Conservation (phyloP, 1,140 invertebrate genomes). For the Papilio xuthus region DNA sequence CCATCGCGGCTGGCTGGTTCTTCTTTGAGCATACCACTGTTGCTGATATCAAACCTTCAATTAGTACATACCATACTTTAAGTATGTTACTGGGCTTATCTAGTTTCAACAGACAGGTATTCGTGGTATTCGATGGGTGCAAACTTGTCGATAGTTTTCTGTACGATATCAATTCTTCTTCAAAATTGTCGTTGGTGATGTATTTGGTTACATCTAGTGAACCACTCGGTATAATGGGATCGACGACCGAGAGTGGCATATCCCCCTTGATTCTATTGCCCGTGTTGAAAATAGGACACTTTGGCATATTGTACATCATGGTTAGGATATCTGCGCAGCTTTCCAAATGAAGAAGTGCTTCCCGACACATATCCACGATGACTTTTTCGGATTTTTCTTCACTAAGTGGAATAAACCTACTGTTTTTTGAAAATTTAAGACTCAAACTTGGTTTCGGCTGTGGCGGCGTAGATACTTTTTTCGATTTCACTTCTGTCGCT, state of each 20-base stretch:
- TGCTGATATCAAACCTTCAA: constrained; percentile 94
- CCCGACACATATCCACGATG: constrained; percentile 88
- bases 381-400: constrained; percentile 78
- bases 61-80: constrained; percentile 94
- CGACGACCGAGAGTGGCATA: constrained; percentile 89
- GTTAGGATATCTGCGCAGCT: constrained; percentile 93
- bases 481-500: constrained; percentile 68
- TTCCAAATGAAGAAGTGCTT: constrained; percentile 92
- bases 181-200: constrained; percentile 74
- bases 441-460: constrained; percentile 69
- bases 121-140: constrained; percentile 82
- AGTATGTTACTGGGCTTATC: constrained; percentile 93
- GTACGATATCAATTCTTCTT: constrained; percentile 83
- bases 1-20: constrained; percentile 93
- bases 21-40: constrained; percentile 90
- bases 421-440: constrained; percentile 73
- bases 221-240: constrained; percentile 90
- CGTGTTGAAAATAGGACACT: constrained; percentile 95
- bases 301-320: constrained; percentile 97
- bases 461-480: constrained; percentile 63
- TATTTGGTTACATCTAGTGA: constrained; percentile 79
- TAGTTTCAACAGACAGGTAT: constrained; percentile 85
- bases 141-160: constrained; percentile 83
- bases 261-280: constrained; percentile 93
- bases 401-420: constrained; percentile 75